phyloP scores from a whole-genome alignment of 2,113 vertebrate species.

The Syngnathus scovelli region DNA sequence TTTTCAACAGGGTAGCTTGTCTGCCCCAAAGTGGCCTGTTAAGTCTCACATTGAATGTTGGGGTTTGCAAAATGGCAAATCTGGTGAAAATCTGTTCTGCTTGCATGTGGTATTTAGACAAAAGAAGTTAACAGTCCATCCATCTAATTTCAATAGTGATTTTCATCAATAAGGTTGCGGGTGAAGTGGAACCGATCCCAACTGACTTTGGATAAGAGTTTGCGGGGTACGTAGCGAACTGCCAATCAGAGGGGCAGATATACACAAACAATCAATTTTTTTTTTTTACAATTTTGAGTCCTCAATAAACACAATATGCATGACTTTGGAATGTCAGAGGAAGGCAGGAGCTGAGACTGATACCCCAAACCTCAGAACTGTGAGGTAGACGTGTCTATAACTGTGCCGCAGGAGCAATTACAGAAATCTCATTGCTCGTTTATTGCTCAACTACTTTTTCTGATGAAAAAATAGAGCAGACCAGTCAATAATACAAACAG shows the following conservation, averaged over 20 bases:
- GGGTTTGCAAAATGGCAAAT: not conserved
- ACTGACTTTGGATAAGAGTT: not conserved
- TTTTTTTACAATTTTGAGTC: not conserved
- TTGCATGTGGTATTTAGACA: not conserved
- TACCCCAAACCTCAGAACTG: not conserved
- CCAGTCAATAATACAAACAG: not conserved
- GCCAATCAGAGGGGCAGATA: not conserved
- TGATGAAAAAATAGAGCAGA: not conserved
- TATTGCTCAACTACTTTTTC: not conserved
- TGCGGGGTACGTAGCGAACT: not conserved
- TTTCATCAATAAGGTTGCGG: not conserved
- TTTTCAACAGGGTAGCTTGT: not conserved
- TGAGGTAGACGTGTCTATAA: not conserved
- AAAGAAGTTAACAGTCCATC: not conserved
- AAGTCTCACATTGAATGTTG: slow-evolving; percentile 2
- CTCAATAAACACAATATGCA: not conserved
- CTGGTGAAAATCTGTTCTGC: not conserved
- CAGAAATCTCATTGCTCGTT: not conserved
- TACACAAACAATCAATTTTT: not conserved
- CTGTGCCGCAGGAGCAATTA: not conserved
- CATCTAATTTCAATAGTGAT: not conserved
- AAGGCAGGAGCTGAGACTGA: not conserved
- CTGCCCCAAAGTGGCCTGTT: not conserved
- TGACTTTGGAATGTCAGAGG: not conserved
- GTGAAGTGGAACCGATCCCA: not conserved